Evolutionary conservation across 2,113 vertebrate species (phyloP).

Genomic region (Pelodiscus sinensis): DNA sequence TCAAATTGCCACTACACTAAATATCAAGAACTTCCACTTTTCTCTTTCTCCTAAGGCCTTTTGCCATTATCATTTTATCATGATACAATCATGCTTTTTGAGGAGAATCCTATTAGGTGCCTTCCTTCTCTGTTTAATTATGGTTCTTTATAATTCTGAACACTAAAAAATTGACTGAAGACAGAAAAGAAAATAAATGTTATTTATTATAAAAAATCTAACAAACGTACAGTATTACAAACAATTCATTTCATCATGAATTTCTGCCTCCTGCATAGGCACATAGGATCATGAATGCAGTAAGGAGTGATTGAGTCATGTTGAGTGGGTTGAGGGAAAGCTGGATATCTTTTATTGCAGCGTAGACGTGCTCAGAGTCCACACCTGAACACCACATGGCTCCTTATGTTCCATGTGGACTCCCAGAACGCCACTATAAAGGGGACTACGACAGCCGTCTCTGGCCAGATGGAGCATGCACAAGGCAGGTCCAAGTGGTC

Average conservation of each 20-base stretch:
- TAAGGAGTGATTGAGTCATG: neutral
- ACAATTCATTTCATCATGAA: too few species aligned
- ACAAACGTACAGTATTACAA: too few species aligned
- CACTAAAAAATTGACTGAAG: too few species aligned
- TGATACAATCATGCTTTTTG: neutral
- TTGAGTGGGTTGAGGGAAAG: neutral
- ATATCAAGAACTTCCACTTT: neutral
- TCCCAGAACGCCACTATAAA: too few species aligned
- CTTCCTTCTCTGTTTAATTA: neutral
- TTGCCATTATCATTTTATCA: neutral
- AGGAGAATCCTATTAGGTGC: neutral
- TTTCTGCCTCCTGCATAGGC: neutral
- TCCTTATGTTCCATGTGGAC: too few species aligned
- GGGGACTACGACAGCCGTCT: too few species aligned
- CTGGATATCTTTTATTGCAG: too few species aligned
- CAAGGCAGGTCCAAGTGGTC: neutral
- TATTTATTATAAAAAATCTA: too few species aligned
- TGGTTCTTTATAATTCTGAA: neutral
- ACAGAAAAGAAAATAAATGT: too few species aligned
- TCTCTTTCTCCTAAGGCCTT: neutral
- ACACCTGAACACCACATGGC: too few species aligned
- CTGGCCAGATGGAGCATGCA: neutral
- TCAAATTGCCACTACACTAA: neutral
- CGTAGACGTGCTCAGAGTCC: too few species aligned
- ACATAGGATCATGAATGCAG: rapidly evolving